Evolutionary conservation across 1,140 invertebrate genomes (phyloP).

Genomic region (Theocolax elegans): DNA sequence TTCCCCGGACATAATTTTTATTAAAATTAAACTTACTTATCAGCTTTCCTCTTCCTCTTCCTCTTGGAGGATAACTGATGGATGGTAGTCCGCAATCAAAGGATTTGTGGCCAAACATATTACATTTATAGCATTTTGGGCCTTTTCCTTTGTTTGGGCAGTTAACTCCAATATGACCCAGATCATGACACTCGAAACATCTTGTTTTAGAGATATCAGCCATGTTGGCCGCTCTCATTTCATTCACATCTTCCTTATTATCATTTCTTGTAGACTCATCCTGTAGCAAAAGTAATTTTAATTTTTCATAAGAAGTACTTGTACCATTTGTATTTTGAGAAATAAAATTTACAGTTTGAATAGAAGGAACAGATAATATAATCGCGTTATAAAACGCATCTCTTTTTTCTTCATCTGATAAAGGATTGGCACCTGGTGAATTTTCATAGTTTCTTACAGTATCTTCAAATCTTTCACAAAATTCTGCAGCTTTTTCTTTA

Average conservation of each 20-base stretch:
- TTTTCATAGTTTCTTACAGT: conserved; percentile 41
- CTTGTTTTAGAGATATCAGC: not conserved
- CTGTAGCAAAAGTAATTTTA: conserved; percentile 42
- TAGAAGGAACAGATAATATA: conserved; percentile 35
- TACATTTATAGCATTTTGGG: too few species aligned
- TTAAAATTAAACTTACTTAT: too few species aligned
- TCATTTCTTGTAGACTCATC: conserved; percentile 29
- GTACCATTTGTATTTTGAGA: conserved; percentile 37
- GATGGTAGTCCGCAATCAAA: too few species aligned
- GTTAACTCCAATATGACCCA: not conserved
- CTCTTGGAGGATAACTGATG: too few species aligned
- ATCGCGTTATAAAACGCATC: conserved; percentile 44
- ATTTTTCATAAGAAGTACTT: conserved; percentile 40
- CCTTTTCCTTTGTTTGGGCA: not conserved
- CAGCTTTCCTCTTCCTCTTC: too few species aligned
- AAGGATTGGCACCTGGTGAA: conserved; percentile 19
- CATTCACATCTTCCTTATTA: not conserved
- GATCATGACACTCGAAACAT: not conserved
- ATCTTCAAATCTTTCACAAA: conserved; percentile 44
- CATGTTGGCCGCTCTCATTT: conserved; percentile 4
- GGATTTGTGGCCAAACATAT: too few species aligned
- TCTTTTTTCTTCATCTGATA: conserved; percentile 43
- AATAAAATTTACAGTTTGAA: conserved; percentile 40
- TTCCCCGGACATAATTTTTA: too few species aligned
- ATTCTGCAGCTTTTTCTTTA: conserved; percentile 38